These are phyloP conservation scores for Sigmodon hispidus DNA, from an alignment of 2,113 vertebrate species.

Conservation along the genomic window DNA sequence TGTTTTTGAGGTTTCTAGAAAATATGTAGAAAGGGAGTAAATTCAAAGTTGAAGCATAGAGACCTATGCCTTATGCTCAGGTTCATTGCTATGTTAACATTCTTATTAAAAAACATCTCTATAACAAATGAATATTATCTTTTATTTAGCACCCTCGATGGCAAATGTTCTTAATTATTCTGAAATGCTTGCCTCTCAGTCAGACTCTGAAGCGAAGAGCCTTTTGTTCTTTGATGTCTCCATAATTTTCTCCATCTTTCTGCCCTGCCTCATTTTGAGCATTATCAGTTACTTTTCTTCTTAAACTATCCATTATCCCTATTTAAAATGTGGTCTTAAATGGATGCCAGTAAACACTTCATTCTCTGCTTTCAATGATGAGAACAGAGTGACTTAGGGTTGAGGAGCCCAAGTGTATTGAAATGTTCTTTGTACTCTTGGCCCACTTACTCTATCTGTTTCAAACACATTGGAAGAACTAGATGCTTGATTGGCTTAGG, in stretches of 20 bases:
- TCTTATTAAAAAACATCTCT: not conserved
- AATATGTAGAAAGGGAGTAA: not conserved
- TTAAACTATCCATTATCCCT: not conserved
- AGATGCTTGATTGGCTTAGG: conserved; percentile 19
- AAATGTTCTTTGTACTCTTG: conserved; percentile 5
- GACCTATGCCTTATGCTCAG: not conserved
- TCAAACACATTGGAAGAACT: not conserved
- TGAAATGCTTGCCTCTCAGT: not conserved
- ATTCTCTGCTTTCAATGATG: conserved; percentile 1
- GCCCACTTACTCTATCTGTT: not conserved
- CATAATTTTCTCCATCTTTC: not conserved
- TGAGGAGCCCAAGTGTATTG: not conserved
- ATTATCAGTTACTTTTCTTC: not conserved
- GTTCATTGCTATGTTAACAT: not conserved
- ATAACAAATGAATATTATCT: not conserved
- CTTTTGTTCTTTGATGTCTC: not conserved
- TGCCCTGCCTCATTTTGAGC: not conserved
- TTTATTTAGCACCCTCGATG: not conserved
- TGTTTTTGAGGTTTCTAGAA: not conserved
- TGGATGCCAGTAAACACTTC: not conserved
- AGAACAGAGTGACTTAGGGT: not conserved
- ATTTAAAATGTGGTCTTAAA: conserved; percentile 47
- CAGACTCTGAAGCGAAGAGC: not conserved
- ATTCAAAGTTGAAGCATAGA: not conserved
- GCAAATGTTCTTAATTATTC: not conserved